These are phyloP conservation scores for Brachionus asplanchnoidis DNA, from an alignment of 1,140 invertebrate genomes.

Conservation along the genomic window DNA sequence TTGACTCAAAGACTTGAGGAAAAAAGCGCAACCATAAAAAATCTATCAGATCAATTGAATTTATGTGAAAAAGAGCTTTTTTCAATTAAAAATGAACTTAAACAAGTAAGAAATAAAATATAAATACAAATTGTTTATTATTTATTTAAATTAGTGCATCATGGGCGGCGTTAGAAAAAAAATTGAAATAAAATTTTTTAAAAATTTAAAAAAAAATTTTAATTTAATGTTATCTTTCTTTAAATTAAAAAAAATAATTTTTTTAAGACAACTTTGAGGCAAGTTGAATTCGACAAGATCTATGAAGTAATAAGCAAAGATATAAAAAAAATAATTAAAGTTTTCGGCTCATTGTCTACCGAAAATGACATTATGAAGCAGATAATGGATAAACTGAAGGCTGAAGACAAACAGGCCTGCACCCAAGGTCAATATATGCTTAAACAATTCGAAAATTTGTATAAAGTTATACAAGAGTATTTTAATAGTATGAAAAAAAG, in stretches of 20 bases:
- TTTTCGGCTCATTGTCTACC: background rate
- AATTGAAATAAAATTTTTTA: too few relatives aligned
- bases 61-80: constrained; percentile 9
- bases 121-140: background rate
- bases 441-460: constrained; percentile 6
- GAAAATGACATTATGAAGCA: background rate
- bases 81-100: constrained; percentile 9
- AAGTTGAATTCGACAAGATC: background rate
- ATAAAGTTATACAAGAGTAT: background rate
- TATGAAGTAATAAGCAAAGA: constrained; percentile 5
- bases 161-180: too few relatives aligned
- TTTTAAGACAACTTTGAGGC: background rate
- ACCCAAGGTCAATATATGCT: constrained; percentile 17
- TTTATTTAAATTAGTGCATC: background rate
- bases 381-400: background rate
- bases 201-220: too few relatives aligned
- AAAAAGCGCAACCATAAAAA: constrained; percentile 5
- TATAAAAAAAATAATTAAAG: constrained; percentile 10
- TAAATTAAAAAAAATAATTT: background rate
- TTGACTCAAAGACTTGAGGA: constrained; percentile 4
- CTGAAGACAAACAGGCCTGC: background rate
- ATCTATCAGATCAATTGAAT: constrained; percentile 22
- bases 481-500: background rate
- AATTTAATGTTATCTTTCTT: too few relatives aligned
- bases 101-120: background rate